These are phyloP conservation scores for Axinella damicornis DNA, from an alignment of 37 sponge, comb jelly and placozoan genomes.

Conservation along the genomic window DNA sequence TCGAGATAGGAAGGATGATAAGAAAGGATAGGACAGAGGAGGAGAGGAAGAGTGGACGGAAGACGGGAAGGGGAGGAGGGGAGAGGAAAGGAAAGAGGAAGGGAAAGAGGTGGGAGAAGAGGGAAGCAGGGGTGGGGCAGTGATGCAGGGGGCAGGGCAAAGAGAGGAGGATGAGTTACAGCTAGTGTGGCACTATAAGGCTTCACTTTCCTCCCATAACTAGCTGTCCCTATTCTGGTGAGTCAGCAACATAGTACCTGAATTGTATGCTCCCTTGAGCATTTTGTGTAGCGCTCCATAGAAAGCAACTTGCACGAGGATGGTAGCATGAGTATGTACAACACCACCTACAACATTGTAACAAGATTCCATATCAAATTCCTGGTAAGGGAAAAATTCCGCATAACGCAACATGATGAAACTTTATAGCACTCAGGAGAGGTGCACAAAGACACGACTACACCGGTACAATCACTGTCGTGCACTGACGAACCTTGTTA, in stretches of 20 bases:
- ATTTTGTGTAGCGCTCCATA: conserved; percentile 85
- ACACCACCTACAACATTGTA: conserved; percentile 55
- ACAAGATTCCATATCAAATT: background rate
- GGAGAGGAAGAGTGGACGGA: background rate
- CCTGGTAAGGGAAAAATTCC: no score
- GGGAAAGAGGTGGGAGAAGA: background rate
- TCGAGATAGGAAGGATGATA: background rate
- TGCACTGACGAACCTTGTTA: no score
- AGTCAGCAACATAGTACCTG: no score
- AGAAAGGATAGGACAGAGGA: background rate
- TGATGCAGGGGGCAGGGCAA: background rate
- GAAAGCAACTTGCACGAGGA: conserved; percentile 75
- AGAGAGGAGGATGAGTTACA: no score
- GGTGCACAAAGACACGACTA: no score
- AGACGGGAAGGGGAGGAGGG: background rate
- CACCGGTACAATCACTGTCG: no score
- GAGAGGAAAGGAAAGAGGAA: background rate
- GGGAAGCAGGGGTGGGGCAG: background rate
- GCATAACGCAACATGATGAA: no score
- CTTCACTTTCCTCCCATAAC: no score
- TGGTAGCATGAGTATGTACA: conserved; percentile 56
- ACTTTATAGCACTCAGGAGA: no score
- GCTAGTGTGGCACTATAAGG: no score
- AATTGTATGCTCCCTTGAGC: conserved; percentile 93
- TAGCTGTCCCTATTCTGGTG: no score